phyloP scores from a whole-genome alignment of 2,797 vertebrate species.

The Phoebastria nigripes region DNA sequence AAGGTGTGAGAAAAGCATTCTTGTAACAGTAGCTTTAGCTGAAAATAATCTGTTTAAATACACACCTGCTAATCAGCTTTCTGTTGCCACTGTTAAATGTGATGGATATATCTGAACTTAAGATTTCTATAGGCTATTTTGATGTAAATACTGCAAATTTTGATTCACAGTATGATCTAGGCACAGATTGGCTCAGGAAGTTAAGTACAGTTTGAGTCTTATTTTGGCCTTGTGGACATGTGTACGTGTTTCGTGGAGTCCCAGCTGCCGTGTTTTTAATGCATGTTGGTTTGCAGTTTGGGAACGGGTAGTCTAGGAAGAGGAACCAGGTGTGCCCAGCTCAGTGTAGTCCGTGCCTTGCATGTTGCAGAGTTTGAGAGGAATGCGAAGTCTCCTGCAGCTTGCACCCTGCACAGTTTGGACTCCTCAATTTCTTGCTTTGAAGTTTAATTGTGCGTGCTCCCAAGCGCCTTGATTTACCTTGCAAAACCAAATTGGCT shows the following conservation, averaged over 20 bases:
- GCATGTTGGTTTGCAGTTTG: neutral
- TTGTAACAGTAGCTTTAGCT: neutral
- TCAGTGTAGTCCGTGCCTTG: neutral
- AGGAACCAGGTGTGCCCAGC: neutral
- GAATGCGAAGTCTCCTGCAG: neutral
- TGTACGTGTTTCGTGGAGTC: accelerated
- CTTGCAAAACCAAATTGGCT: neutral
- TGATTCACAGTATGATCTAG: neutral
- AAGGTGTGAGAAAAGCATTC: neutral
- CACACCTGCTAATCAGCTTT: constrained; percentile 12
- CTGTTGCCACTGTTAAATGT: neutral
- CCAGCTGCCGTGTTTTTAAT: neutral
- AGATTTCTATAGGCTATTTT: neutral
- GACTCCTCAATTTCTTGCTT: neutral
- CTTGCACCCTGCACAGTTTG: neutral
- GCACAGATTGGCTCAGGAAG: neutral
- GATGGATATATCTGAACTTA: neutral
- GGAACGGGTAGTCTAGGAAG: neutral
- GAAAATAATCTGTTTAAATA: constrained; percentile 15
- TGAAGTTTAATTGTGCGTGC: neutral
- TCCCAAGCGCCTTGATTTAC: neutral
- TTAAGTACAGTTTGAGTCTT: neutral
- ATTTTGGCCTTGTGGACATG: neutral
- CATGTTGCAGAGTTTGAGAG: neutral
- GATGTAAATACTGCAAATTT: neutral